phyloP scores from a whole-genome alignment of 2,888 invertebrate genomes.

The Plebejus argus region DNA sequence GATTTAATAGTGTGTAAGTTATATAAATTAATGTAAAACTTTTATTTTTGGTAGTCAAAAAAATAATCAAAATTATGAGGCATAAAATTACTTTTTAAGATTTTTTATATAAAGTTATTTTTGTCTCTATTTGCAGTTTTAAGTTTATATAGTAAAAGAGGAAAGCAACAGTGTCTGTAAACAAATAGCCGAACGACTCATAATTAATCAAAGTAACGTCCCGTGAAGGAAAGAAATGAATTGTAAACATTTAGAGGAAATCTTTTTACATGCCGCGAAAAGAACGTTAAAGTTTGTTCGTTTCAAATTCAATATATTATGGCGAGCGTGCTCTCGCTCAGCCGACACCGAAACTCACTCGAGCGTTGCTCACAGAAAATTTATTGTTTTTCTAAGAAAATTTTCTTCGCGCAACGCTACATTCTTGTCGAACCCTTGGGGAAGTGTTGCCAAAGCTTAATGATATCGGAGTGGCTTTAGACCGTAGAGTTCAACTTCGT shows the following conservation, averaged over 20 bases:
- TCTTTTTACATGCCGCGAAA: slow-evolving; percentile 71
- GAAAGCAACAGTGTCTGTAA: neutral
- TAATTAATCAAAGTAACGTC: slow-evolving; percentile 48
- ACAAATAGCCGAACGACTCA: neutral
- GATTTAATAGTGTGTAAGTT: no score
- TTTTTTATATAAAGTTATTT: no score
- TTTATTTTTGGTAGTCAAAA: no score
- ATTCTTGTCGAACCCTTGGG: slow-evolving; percentile 59
- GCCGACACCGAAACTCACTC: slow-evolving; percentile 80
- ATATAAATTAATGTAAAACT: no score
- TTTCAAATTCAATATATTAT: slow-evolving; percentile 81
- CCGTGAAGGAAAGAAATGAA: slow-evolving; percentile 65
- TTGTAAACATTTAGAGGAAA: slow-evolving; percentile 74
- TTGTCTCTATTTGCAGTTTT: no score
- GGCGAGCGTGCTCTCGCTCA: slow-evolving; percentile 78
- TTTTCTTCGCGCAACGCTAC: slow-evolving; percentile 68
- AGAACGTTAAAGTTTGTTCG: slow-evolving; percentile 78
- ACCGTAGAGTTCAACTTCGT: slow-evolving; percentile 30
- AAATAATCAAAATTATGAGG: neutral
- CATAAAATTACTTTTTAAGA: neutral
- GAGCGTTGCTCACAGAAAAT: slow-evolving; percentile 77
- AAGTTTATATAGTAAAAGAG: neutral
- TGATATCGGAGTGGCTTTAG: slow-evolving; percentile 50
- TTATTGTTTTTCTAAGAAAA: slow-evolving; percentile 81
- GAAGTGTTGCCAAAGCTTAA: slow-evolving; percentile 66